phyloP scores from a whole-genome alignment of 2,797 vertebrate species.

The Benthosema pterotum region DNA sequence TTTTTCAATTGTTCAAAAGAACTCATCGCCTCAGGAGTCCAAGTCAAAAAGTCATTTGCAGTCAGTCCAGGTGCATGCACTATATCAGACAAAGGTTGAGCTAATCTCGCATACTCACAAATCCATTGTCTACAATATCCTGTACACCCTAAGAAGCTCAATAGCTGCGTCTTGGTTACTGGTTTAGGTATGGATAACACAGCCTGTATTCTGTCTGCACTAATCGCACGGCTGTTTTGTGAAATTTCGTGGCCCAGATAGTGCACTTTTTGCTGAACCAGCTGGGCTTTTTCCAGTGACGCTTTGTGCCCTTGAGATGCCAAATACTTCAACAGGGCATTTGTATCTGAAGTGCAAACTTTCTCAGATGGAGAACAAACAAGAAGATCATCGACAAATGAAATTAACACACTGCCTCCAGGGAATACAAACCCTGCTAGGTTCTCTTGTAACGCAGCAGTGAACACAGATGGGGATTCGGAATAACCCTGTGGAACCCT shows the following conservation, averaged over 20 bases:
- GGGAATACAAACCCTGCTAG: no score
- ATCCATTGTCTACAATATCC: constrained; percentile 4
- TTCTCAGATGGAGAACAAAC: neutral
- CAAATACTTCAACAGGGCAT: neutral
- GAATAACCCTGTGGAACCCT: no score
- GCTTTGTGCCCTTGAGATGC: neutral
- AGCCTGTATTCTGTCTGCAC: neutral
- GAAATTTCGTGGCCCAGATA: neutral
- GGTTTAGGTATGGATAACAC: neutral
- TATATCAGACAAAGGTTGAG: neutral
- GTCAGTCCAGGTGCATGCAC: neutral
- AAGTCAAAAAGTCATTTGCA: neutral
- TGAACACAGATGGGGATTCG: no score
- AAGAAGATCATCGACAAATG: neutral
- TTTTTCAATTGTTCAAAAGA: neutral
- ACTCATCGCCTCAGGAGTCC: neutral
- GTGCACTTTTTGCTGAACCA: neutral
- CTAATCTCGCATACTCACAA: neutral
- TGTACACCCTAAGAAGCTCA: neutral
- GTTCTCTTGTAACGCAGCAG: no score
- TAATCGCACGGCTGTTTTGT: neutral
- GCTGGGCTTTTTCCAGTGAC: neutral
- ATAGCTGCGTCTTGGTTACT: neutral
- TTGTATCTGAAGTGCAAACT: neutral
- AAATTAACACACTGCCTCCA: no score